Evolutionary conservation across 2,888 invertebrate genomes (phyloP).

Genomic region (Octonoba sinensis): DNA sequence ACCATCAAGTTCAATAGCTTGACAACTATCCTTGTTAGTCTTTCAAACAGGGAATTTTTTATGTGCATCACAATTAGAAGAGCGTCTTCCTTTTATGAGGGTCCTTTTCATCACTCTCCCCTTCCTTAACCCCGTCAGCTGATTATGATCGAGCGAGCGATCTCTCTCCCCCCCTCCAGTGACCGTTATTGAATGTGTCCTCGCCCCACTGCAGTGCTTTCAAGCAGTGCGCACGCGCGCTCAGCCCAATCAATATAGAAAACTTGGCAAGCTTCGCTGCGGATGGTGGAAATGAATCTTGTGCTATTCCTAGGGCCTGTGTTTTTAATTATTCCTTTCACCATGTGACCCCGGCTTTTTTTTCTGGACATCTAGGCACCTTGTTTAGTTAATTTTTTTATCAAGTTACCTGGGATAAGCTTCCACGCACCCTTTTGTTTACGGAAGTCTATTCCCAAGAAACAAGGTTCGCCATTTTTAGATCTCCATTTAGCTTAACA

Average conservation of each 20-base stretch:
- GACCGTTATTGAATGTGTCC: slow-evolving; percentile 15
- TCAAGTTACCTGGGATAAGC: background rate
- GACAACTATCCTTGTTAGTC: no score
- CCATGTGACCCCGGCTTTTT: slow-evolving; percentile 48
- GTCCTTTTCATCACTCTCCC: slow-evolving; percentile 1
- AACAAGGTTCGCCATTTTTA: slow-evolving; percentile 54
- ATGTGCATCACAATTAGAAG: no score
- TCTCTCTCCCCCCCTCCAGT: slow-evolving; percentile 10
- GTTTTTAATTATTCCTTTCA: slow-evolving; percentile 39
- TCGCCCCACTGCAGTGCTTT: slow-evolving; percentile 54
- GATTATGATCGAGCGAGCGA: slow-evolving; percentile 20
- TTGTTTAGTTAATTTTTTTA: no score
- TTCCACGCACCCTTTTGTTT: background rate
- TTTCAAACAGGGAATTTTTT: no score
- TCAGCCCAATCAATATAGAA: slow-evolving; percentile 49
- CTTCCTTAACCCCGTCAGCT: slow-evolving; percentile 3
- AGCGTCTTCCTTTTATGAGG: no score
- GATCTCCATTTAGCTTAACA: slow-evolving; percentile 6
- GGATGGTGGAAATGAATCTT: slow-evolving; percentile 37
- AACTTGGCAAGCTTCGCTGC: slow-evolving; percentile 59
- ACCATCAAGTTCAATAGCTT: no score
- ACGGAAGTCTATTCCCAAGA: background rate
- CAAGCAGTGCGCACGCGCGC: slow-evolving; percentile 46
- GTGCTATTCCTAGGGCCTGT: slow-evolving; percentile 17
- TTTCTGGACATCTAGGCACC: no score